A percentile compares a stretch with the other conserved stretches of the same genome.
phyloP scores from a whole-genome alignment of 37 sponge, comb jelly and placozoan genomes.

The Crambe crambe region DNA sequence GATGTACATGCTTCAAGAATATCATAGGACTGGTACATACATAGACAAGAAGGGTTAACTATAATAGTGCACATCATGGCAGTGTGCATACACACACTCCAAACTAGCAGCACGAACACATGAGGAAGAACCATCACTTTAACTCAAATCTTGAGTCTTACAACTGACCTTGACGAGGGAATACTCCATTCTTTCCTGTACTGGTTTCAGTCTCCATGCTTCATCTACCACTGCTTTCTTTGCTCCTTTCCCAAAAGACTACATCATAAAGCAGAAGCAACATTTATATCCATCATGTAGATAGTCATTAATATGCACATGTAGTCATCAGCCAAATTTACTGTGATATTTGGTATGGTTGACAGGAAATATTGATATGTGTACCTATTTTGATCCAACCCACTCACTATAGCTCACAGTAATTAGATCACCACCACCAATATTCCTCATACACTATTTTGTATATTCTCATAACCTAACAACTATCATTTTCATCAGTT shows the following conservation, averaged over 20 bases:
- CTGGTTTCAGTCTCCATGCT: slow-evolving; percentile 67
- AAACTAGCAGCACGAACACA: too few species aligned
- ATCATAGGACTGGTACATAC: not conserved
- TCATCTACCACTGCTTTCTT: slow-evolving; percentile 55
- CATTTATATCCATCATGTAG: not conserved
- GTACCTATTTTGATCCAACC: too few species aligned
- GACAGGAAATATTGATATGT: not conserved
- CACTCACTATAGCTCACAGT: not conserved
- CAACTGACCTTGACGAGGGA: slow-evolving; percentile 84
- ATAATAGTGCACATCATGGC: too few species aligned
- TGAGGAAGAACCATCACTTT: too few species aligned
- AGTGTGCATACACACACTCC: too few species aligned
- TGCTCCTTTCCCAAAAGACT: slow-evolving; percentile 44
- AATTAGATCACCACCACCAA: not conserved
- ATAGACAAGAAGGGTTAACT: too few species aligned
- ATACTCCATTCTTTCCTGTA: slow-evolving; percentile 75
- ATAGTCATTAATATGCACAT: not conserved
- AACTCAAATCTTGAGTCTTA: too few species aligned
- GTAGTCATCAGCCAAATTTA: not conserved
- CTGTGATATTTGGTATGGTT: not conserved
- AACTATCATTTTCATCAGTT: not conserved
- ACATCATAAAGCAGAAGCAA: not conserved
- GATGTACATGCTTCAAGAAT: too few species aligned
- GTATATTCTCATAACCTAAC: not conserved
- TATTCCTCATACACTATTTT: not conserved